Conservation (phyloP, 2,797 vertebrate genomes). For the Artibeus jamaicensis region DNA sequence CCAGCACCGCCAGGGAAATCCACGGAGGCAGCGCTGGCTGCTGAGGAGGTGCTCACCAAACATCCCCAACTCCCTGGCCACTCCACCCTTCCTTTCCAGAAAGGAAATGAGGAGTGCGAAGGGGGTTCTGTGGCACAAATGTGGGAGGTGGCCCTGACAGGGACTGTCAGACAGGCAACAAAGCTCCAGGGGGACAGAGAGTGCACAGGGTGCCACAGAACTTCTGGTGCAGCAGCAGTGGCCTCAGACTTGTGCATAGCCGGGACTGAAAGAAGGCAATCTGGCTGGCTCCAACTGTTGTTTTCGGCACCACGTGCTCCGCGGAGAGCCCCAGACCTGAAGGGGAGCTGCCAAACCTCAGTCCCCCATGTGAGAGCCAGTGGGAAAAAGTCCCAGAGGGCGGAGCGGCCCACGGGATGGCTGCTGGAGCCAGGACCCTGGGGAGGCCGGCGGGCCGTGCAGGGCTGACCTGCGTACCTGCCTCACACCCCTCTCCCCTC, state of each 20-base stretch:
- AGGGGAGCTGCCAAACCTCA: neutral
- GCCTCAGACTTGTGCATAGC: neutral
- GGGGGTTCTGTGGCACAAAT: neutral
- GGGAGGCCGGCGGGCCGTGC: neutral
- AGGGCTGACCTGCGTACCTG: neutral
- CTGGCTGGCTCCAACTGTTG: neutral
- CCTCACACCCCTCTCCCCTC: no score
- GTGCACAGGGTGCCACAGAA: neutral
- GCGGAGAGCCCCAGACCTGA: neutral
- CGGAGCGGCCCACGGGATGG: neutral
- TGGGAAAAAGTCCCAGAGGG: neutral
- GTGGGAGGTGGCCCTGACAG: neutral
- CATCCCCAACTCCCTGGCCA: neutral
- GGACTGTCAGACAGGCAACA: neutral
- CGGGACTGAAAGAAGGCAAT: neutral
- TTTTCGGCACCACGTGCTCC: neutral
- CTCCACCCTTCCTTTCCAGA: neutral
- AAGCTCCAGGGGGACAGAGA: neutral
- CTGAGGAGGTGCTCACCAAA: neutral
- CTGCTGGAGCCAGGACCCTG: neutral
- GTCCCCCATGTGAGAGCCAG: neutral
- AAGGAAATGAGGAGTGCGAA: neutral
- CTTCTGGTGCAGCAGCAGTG: neutral
- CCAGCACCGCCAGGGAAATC: neutral
- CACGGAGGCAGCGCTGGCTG: accelerated